Evolutionary conservation across 2,113 vertebrate genomes (phyloP), one percentile per base, ranked within the genome.

Genomic region (Pomatorhinus ruficollis): DNA sequence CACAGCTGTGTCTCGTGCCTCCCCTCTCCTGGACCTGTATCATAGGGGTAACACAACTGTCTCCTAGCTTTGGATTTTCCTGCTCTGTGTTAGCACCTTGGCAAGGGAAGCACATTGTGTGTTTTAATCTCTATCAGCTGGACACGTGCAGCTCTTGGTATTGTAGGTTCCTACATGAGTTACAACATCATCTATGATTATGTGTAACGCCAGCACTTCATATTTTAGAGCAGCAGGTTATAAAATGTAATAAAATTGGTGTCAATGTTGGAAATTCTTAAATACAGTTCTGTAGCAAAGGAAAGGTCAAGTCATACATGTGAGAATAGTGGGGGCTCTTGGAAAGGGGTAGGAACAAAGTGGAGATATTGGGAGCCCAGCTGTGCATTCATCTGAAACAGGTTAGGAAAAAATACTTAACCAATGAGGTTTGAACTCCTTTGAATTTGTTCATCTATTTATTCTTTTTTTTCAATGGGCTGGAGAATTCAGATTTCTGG

Each of bases 351-450:
- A 50, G 86, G 70, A 90, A 90, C 25, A 33, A 87, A 87, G 82
- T 9, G 21, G 74, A 80, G 94, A 17, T 95, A 91, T 9, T 84
- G 90, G 60, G 59, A 11, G 0, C n/a, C 57, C 87, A 88, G 91
- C 85, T 89, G 83, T 79, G 54, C 42, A 8, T 70, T 85, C 84
- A 92, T 91, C 54, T 68, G 64, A 86, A 94, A 88, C 63, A 87
- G 92, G 70, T 87, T 83, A 77, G 70, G 80, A 16, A 49, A 95
- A 89, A 69, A 70, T 74, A 87, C 47, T 86, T 69, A 59, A 66
- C 61, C 65, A 72, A 33, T 16, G 22, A 61, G 40, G 42, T 80
- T 70, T 70, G 56, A 95, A 83, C 40, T 79, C 60, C 33, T 71
- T 81, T 63, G 44, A 60, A 87, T 93, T 47, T 78, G 57, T 78